phyloP scores from a whole-genome alignment of 1,140 invertebrate genomes.

The Drosophila santomea region DNA sequence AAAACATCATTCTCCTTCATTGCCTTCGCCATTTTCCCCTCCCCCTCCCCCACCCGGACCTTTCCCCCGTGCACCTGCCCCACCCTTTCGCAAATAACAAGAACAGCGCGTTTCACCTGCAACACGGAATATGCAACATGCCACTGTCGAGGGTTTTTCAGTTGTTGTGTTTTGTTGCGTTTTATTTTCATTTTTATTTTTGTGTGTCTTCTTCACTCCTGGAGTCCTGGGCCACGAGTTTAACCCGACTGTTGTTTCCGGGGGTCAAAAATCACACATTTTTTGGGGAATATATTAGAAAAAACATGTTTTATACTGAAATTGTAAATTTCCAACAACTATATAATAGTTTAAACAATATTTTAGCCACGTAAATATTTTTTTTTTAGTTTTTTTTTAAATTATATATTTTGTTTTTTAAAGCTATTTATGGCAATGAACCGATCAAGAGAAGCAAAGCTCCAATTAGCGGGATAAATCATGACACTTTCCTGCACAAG shows the following conservation, averaged over 20 bases:
- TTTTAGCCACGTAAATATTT: neutral
- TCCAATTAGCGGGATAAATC: neutral
- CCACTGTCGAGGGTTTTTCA: conserved; percentile 51
- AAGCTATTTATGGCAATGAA: neutral
- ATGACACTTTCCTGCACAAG: neutral
- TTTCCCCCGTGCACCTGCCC: neutral
- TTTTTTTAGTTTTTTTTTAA: neutral
- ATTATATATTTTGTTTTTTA: neutral
- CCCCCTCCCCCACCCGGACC: neutral
- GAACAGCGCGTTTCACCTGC: conserved; percentile 58
- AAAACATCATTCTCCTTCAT: conserved; percentile 43
- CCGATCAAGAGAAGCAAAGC: neutral
- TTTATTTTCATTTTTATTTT: conserved; percentile 21
- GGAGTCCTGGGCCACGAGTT: conserved; percentile 24
- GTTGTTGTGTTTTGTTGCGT: conserved; percentile 9
- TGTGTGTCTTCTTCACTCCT: conserved; percentile 24
- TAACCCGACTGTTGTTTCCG: conserved; percentile 13
- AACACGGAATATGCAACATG: conserved; percentile 55
- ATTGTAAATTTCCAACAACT: neutral
- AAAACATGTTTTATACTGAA: neutral
- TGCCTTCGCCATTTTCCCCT: conserved; percentile 17
- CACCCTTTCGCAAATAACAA: neutral
- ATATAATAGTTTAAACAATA: neutral
- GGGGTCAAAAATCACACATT: neutral
- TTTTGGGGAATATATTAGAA: neutral